Evolutionary conservation across 1,140 invertebrate species (phyloP).

Genomic region (Apis laboriosa): DNA sequence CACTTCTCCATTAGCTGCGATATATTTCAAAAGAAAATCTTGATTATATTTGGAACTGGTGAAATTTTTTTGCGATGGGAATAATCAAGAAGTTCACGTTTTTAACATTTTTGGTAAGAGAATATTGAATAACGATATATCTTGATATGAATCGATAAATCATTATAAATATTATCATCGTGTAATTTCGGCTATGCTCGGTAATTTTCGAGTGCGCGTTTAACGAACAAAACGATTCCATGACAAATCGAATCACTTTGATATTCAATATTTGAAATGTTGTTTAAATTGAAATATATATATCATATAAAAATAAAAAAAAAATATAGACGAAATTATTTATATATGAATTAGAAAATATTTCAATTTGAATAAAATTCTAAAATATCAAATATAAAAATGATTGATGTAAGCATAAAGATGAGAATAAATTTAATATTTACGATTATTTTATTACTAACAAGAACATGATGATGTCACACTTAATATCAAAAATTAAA

Average conservation of each 20-base stretch:
- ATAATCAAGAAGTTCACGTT: conserved; percentile 19
- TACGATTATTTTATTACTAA: too few relatives aligned
- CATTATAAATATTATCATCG: not conserved
- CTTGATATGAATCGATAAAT: not conserved
- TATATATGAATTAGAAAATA: too few relatives aligned
- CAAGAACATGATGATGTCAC: not conserved
- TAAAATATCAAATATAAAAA: too few relatives aligned
- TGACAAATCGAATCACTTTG: too few relatives aligned
- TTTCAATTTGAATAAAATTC: too few relatives aligned
- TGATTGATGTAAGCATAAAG: too few relatives aligned
- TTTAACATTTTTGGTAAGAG: conserved; percentile 42
- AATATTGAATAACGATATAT: not conserved
- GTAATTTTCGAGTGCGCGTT: not conserved
- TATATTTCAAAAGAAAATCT: too few relatives aligned
- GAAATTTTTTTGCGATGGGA: conserved; percentile 22
- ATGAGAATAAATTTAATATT: too few relatives aligned
- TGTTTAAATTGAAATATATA: too few relatives aligned
- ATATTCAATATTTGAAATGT: too few relatives aligned
- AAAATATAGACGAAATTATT: too few relatives aligned
- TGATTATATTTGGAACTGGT: not conserved
- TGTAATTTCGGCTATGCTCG: not conserved
- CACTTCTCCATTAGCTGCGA: not conserved
- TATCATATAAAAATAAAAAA: too few relatives aligned
- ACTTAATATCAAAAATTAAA: not conserved
- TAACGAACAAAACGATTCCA: not conserved